phyloP scores from a whole-genome alignment of 2,888 invertebrate genomes.

The Bellardia pandia region DNA sequence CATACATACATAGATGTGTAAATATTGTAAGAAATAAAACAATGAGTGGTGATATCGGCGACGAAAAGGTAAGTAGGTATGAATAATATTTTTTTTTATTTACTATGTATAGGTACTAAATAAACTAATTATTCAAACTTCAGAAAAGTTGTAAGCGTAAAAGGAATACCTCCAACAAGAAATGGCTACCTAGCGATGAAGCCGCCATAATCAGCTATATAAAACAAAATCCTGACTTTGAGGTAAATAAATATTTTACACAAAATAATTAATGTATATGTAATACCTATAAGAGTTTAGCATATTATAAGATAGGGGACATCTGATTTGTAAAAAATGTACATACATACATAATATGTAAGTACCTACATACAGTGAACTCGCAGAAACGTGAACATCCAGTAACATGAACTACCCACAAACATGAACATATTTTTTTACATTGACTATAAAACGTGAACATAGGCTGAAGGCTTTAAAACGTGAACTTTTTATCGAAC shows the following conservation, averaged over 20 bases:
- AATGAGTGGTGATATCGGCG: conserved; percentile 12
- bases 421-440: too few species aligned
- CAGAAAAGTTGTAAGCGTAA: conserved; percentile 1
- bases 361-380: too few species aligned
- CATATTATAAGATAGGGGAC: not conserved
- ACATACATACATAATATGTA: too few species aligned
- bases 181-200: conserved; percentile 3
- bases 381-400: too few species aligned
- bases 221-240: conserved; percentile 19
- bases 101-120: not conserved
- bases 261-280: not conserved
- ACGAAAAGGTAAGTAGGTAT: conserved; percentile 28
- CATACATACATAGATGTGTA: not conserved
- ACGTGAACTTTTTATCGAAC: too few species aligned
- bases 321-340: too few species aligned
- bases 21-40: not conserved
- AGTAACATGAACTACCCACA: too few species aligned
- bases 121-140: not conserved
- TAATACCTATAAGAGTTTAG: not conserved
- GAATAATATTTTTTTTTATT: not conserved
- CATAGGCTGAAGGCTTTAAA: too few species aligned
- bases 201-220: conserved; percentile 4
- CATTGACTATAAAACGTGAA: too few species aligned
- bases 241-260: not conserved
- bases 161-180: not conserved